Evolutionary conservation across 2,113 vertebrate species (phyloP), one percentile per base, ranked within the genome.

Genomic region (Perca fluviatilis): DNA sequence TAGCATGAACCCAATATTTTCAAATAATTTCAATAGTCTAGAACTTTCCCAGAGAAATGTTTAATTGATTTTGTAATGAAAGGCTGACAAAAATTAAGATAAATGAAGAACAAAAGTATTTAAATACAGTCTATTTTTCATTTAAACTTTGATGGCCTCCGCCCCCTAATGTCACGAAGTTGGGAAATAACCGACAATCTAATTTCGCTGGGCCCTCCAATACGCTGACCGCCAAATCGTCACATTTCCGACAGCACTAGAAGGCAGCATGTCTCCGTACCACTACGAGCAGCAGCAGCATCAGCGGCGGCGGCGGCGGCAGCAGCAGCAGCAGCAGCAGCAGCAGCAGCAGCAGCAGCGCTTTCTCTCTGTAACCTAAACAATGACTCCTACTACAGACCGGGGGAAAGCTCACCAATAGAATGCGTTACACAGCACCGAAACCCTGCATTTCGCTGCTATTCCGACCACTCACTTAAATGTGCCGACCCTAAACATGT

Each of bases 401-500:
- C 88, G 91, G 91, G 90, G 94, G 81, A 89, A 75, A 84, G 84
- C 90, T 80, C 92, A 21, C 79, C 86, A 80, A 7, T 94, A 94
- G 94, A 89, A 95, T 95, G 95, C 86, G 86, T 88, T 86, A 80
- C 82, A 68, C 85, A 57, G 80, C 82, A 67, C 74, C 53, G 0
- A 68, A 68, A 75, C 40, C 82, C 81, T 80, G 82, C 80, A 11
- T 86, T 74, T 85, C 82, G 82, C 90, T 81, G 86, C 90, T 84
- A 63, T 74, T 87, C 72, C 82, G 67, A 67, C 78, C 66, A 3
- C 84, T 87, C 75, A 83, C 88, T 69, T 93, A 65, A 89, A 92
- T 88, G 91, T 62, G 62, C 85, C 84, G 49, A 87, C 74, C 76
- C 77, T 91, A 88, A 93, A 92, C 92, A 99, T 99, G 98, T 99